phyloP scores from a whole-genome alignment of 2,113 vertebrate genomes.

The Antennarius striatus region DNA sequence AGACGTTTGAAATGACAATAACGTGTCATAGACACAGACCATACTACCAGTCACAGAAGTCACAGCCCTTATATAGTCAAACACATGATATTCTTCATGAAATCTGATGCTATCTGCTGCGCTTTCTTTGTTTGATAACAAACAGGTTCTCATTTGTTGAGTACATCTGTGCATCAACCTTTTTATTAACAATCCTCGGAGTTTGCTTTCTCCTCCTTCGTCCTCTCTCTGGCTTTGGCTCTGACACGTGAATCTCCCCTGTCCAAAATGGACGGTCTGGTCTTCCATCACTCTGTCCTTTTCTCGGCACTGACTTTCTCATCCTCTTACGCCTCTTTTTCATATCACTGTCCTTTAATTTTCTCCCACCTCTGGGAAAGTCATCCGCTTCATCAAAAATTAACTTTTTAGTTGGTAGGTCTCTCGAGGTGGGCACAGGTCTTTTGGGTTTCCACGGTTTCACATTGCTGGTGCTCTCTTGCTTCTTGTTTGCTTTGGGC shows the following conservation, averaged over 20 bases:
- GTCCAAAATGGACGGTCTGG: background rate
- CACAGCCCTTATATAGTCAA: background rate
- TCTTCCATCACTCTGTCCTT: background rate
- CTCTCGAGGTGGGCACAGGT: constrained; percentile 45
- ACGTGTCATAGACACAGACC: background rate
- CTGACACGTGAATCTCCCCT: background rate
- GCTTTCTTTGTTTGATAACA: constrained; percentile 75
- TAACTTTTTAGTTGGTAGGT: background rate
- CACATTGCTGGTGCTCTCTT: constrained; percentile 7
- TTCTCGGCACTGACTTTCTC: background rate
- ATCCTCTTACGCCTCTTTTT: constrained; percentile 20
- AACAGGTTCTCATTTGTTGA: constrained; percentile 78
- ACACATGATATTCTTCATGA: background rate
- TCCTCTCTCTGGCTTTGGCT: background rate
- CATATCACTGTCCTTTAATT: background rate
- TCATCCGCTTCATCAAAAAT: constrained; percentile 41
- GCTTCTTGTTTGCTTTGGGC: constrained; percentile 44
- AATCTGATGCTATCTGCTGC: constrained; percentile 33
- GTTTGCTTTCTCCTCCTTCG: constrained; percentile 18
- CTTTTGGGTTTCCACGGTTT: constrained; percentile 75
- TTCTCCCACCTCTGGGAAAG: constrained; percentile 66
- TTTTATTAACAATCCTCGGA: constrained; percentile 13
- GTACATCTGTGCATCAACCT: constrained; percentile 11
- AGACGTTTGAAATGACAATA: background rate
- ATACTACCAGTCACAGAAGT: background rate